Base-by-base conservation (phyloP, 2,888 invertebrate species). In the Cyaniris semiargus region DNA sequence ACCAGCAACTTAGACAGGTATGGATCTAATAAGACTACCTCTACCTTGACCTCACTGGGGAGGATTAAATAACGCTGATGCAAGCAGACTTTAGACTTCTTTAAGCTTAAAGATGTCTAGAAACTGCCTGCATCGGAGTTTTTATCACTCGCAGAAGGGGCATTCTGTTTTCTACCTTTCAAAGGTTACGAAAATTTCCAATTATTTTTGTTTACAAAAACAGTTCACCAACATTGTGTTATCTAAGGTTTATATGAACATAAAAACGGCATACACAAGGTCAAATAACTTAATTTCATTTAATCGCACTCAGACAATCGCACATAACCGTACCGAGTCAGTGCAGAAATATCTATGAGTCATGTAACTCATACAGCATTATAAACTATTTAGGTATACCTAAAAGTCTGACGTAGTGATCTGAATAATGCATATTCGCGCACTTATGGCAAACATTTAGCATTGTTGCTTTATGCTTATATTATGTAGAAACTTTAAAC, bases 1-100 rank as follows among this genome's bases (percentile, higher is more conserved):
- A 97, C 88, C 97, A 97, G 86, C 98, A 99, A 88, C 92, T 98
- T 82, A 95, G 97, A 86, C 96, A 96, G 92, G 94, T 94, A 77
- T 21, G 5, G 4, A 2, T 60, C 38, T 53, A 44, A 70, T 3
- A 48, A 38, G 8, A 2, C 38, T 38, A 8, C 38, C 53, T 34
- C 18, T 18, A 53, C 53, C 0, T 53, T 53, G 53, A 1, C 18
- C 53, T 53, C 3, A 44, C 44, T 44, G 10, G 10, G 44, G 13
- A 44, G 13, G 44, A n/a, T n/a, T 44, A 44, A 44, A 44, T 44
- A 3, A 10, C 13, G 44, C 44, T 44, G 44, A 44, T 44, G 44
- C 44, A 44, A 44, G 44, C 44, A 44, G 44, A 44, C 44, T 44
- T 44, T 13, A 44, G 44, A 44, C 10, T 13, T 44, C 10, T 44